These are phyloP conservation scores for Mythimna pallens DNA, from an alignment of 2,888 invertebrate species.

Conservation along the genomic window DNA sequence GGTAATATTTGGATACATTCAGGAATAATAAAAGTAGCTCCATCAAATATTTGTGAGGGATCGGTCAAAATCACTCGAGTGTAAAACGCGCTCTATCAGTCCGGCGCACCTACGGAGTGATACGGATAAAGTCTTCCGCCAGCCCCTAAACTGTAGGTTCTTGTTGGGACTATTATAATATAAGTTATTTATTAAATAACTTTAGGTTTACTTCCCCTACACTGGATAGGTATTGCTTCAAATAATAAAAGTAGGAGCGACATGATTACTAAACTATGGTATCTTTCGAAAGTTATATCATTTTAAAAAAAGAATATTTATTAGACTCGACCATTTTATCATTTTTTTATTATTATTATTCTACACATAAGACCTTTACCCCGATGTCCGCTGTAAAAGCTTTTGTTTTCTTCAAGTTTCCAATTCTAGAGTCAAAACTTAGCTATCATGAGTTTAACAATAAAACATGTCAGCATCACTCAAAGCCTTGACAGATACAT, in stretches of 20 bases:
- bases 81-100: not conserved
- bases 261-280: no score
- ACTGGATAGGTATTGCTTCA: no score
- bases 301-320: no score
- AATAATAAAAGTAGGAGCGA: no score
- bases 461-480: not conserved
- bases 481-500: not conserved
- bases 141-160: no score
- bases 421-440: not conserved
- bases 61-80: conserved; percentile 3
- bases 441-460: not conserved
- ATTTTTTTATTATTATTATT: no score
- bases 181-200: not conserved
- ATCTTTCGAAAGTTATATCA: no score
- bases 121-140: not conserved
- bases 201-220: no score
- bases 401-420: no score
- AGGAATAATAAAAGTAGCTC: conserved; percentile 20
- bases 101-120: not conserved
- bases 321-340: no score
- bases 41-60: conserved; percentile 29
- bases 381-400: not conserved
- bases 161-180: not conserved
- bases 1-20: conserved; percentile 22
- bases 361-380: no score